These are phyloP conservation scores for Chaenogobius annularis DNA, from an alignment of 2,113 vertebrate species.

Conservation along the genomic window DNA sequence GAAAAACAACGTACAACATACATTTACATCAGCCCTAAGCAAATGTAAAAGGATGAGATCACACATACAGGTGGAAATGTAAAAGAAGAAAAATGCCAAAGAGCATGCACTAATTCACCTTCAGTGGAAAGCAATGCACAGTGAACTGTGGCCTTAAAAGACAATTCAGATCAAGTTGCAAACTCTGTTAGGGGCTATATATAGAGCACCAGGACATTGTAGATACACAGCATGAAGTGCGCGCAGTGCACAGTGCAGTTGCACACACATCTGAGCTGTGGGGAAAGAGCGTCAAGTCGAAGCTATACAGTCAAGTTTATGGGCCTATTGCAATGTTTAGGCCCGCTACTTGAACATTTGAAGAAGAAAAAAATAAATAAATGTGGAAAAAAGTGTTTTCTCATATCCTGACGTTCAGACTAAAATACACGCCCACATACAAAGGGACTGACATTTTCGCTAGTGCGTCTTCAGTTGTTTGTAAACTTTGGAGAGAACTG, in stretches of 20 bases:
- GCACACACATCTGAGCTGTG: constrained; percentile 13
- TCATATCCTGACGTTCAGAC: neutral
- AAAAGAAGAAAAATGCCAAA: constrained; percentile 10
- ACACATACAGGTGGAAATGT: neutral
- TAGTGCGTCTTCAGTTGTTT: neutral
- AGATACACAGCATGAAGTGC: constrained; percentile 52
- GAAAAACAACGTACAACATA: neutral
- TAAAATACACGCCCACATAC: neutral
- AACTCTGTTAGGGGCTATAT: constrained; percentile 78
- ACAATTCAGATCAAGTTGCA: constrained; percentile 82
- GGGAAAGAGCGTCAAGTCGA: neutral
- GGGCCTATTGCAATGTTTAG: neutral
- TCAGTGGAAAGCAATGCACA: constrained; percentile 49
- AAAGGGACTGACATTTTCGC: neutral
- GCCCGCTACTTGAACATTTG: neutral
- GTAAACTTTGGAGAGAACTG: neutral
- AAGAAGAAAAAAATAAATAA: neutral
- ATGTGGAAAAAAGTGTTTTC: neutral
- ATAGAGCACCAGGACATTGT: constrained; percentile 76
- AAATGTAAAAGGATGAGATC: neutral
- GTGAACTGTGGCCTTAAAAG: constrained; percentile 63
- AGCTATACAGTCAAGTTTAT: neutral
- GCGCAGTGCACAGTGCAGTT: constrained; percentile 2
- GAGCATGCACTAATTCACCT: constrained; percentile 31
- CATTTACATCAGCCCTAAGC: neutral